Evolutionary conservation across 2,113 vertebrate species (phyloP), one percentile per base, ranked within the genome.

Genomic region (Pituophis catenifer): DNA sequence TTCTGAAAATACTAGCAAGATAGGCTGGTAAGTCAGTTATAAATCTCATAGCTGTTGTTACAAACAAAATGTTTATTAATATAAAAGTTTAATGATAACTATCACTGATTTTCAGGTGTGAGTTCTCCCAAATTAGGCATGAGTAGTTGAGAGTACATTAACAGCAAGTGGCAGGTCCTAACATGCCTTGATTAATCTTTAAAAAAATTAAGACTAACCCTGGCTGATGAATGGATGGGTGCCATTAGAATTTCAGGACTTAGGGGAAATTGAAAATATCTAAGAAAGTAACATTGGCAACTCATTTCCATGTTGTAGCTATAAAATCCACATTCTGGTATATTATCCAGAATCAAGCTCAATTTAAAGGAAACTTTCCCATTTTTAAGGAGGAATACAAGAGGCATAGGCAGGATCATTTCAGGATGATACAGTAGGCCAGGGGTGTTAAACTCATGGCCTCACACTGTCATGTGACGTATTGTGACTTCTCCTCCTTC

Each of bases 1-100:
- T 96, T 96, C 91, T 93, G 92, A 96, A 96, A 97, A 96, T 94
- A 93, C 94, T 53, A 44, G 26, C 33, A 24, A 88, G 26, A 33
- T 29, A 38, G 10, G 50, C n/a, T 75, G 24, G 15, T 24, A 23
- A n/a, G 9, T 13, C 54, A 44, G 9, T 44, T 62, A 65, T 44
- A 55, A 52, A 11, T 19, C 13, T 93, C n/a, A 62, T 62, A 38
- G 8, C n/a, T 89, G 55, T 50, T 57, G 65, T 57, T 26, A 33
- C 38, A 54, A 48, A 33, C n/a, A 88, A 86, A 90, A 93, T 26
- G 21, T 53, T 91, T 23, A 23, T 38, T 88, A n/a, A 52, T 92
- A 87, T 33, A 2, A 59, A 33, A 70, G 62, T 7, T 70, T 70
- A n/a, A 70, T 15, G 17, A 13, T 24, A 26, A 81, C 65, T n/a